A percentile compares a stretch with the other conserved stretches of the same genome.
Evolutionary conservation across 92 coral and sea anemone species (phyloP).

Genomic region (Epizoanthus illoricatus): DNA sequence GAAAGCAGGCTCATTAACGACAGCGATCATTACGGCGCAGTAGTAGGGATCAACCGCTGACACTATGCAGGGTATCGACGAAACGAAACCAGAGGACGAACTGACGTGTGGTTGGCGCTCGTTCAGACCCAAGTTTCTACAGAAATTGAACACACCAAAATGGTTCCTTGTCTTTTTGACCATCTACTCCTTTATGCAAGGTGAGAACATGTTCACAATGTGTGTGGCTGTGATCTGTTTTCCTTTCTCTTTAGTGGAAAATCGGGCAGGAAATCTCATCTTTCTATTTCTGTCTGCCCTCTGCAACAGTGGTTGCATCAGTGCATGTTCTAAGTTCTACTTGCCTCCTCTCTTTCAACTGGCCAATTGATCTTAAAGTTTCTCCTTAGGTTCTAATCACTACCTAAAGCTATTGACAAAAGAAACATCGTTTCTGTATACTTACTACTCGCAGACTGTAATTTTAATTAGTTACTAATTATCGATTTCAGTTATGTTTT

Average conservation of each 20-base stretch:
- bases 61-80: slow-evolving; percentile 46
- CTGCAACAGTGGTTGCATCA: not conserved
- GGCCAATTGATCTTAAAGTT: no score
- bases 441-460: no score
- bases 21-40: not conserved
- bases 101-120: slow-evolving; percentile 96
- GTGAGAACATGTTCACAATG: slow-evolving; percentile 42
- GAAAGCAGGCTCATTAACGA: not conserved
- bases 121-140: slow-evolving; percentile 83
- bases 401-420: no score
- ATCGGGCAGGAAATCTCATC: no score
- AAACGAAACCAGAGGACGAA: slow-evolving; percentile 63
- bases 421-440: no score
- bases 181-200: slow-evolving; percentile 98
- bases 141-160: slow-evolving; percentile 94
- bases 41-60: slow-evolving; percentile 3
- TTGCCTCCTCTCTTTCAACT: no score
- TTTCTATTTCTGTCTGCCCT: not conserved
- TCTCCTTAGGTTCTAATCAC: no score
- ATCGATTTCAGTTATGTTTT: no score
- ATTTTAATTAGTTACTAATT: no score
- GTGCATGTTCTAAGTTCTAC: no score
- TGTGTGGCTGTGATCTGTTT: not conserved
- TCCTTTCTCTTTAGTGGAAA: no score
- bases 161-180: slow-evolving; percentile 95